Evolutionary conservation across 2,797 vertebrate genomes (phyloP).

Genomic region (Sebastes vulpes): DNA sequence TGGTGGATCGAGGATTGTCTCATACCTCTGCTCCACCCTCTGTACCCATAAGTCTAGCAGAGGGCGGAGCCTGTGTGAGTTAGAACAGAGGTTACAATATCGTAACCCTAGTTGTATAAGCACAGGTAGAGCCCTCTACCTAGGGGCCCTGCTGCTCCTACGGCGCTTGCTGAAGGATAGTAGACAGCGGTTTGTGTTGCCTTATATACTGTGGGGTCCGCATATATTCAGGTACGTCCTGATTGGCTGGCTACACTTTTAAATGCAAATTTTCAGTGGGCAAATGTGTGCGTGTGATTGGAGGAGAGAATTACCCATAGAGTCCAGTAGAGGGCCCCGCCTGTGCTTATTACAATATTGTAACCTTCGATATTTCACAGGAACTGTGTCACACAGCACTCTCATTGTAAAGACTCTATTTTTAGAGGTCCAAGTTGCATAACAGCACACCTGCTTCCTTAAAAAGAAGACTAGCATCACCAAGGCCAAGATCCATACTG

Average conservation of each 20-base stretch:
- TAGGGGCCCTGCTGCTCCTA: background rate
- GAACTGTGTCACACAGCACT: constrained; percentile 29
- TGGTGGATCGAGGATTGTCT: no score
- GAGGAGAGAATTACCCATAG: background rate
- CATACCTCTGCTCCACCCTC: background rate
- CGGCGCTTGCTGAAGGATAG: background rate
- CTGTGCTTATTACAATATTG: background rate
- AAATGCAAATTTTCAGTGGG: background rate
- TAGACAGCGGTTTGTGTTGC: background rate
- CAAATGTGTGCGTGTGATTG: background rate
- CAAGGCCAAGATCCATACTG: constrained; percentile 10
- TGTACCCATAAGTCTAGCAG: background rate
- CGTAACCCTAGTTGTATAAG: background rate
- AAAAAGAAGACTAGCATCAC: constrained; percentile 11
- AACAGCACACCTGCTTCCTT: constrained; percentile 35
- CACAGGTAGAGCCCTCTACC: background rate
- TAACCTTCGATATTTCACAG: constrained; percentile 18
- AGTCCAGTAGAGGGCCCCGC: background rate
- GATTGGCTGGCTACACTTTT: background rate
- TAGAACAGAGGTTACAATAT: background rate
- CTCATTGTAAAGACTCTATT: constrained; percentile 8
- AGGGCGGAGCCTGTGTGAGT: background rate
- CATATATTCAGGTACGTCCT: background rate
- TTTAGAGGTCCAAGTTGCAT: constrained; percentile 30
- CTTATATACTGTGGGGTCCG: background rate